Evolutionary conservation across 2,888 invertebrate species (phyloP).

Genomic region (Ochropacha duplaris): DNA sequence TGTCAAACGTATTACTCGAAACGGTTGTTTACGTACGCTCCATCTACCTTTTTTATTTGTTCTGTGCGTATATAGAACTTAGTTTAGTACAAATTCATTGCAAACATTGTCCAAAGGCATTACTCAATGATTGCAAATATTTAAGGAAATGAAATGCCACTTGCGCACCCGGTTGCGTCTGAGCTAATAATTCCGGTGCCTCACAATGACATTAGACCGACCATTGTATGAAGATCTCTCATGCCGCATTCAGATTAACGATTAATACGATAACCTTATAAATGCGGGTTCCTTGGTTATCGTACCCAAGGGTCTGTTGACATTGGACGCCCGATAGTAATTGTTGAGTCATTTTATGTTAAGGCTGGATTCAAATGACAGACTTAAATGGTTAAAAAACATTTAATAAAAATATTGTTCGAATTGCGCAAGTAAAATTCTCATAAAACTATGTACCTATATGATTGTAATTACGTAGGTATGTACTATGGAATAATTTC

Average conservation of each 20-base stretch:
- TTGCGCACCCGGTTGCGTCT: constrained; percentile 19
- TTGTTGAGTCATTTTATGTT: constrained; percentile 21
- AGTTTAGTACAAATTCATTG: constrained; percentile 12
- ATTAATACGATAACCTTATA: not conserved
- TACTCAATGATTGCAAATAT: constrained; percentile 17
- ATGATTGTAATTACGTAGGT: too few species aligned
- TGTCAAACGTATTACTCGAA: constrained; percentile 15
- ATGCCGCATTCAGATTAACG: not conserved
- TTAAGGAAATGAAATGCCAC: constrained; percentile 23
- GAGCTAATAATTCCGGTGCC: constrained; percentile 13
- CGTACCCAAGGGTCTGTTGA: not conserved
- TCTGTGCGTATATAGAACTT: too few species aligned
- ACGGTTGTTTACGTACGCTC: too few species aligned
- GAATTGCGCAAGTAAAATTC: too few species aligned
- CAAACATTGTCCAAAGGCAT: constrained; percentile 12
- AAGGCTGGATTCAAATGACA: constrained; percentile 14
- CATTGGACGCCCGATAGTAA: not conserved
- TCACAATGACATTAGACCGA: constrained; percentile 21
- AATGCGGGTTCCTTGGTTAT: not conserved
- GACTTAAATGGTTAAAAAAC: not conserved
- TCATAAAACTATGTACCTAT: too few species aligned
- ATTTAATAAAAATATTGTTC: too few species aligned
- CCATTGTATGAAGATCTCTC: constrained; percentile 9
- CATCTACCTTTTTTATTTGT: too few species aligned
- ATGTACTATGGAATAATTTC: too few species aligned